phyloP scores from a whole-genome alignment of 2,888 invertebrate genomes.

The Tillus elongatus region DNA sequence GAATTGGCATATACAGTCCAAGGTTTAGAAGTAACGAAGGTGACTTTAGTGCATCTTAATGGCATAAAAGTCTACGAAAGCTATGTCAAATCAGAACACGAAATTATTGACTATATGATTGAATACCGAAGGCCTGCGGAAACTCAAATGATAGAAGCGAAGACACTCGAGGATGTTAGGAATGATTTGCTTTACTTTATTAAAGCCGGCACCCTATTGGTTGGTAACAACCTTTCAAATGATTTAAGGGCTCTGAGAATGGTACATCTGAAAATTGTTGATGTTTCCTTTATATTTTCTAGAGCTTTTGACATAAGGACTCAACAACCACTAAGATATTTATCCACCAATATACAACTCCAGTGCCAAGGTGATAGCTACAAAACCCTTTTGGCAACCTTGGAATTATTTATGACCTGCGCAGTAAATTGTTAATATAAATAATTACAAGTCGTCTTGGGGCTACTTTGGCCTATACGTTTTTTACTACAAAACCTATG shows the following conservation, averaged over 20 bases:
- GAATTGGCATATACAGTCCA: slow-evolving; percentile 92
- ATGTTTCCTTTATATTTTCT: no score
- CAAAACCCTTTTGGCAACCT: no score
- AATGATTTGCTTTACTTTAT: slow-evolving; percentile 74
- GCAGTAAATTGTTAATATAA: no score
- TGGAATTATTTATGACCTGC: no score
- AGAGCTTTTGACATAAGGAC: no score
- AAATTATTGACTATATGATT: slow-evolving; percentile 84
- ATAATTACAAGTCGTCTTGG: no score
- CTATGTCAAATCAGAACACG: slow-evolving; percentile 70
- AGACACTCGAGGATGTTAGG: slow-evolving; percentile 72
- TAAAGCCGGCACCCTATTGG: slow-evolving; percentile 73
- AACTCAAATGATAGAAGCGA: slow-evolving; percentile 50
- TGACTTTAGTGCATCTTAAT: slow-evolving; percentile 71
- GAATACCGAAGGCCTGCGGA: slow-evolving; percentile 83
- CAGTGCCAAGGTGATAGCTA: no score
- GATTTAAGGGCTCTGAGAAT: slow-evolving; percentile 82
- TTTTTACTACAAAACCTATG: no score
- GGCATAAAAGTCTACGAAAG: slow-evolving; percentile 75
- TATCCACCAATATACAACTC: no score
- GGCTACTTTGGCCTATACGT: no score
- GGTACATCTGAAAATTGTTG: slow-evolving; percentile 75
- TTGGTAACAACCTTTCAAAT: slow-evolving; percentile 93
- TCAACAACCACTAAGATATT: no score
- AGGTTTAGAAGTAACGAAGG: slow-evolving; percentile 79